Evolutionary conservation across 2,888 invertebrate genomes (phyloP).

Genomic region (Heliconius cydno): DNA sequence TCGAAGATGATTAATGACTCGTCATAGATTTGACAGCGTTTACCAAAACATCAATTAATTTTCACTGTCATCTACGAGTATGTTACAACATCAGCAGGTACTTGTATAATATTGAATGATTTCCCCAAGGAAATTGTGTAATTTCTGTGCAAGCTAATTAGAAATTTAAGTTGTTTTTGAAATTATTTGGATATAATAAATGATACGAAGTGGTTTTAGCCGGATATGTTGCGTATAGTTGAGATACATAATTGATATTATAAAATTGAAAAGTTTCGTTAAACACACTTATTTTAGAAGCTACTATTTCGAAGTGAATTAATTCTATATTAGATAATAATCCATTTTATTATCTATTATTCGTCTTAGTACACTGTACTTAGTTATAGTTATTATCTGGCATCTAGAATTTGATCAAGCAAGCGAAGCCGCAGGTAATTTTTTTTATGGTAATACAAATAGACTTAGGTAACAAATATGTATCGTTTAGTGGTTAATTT

Average conservation of each 20-base stretch:
- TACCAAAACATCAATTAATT: constrained; percentile 22
- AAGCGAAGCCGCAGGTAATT: too few species aligned
- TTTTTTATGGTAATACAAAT: too few species aligned
- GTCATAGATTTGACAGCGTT: constrained; percentile 15
- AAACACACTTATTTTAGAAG: neutral
- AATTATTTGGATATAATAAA: neutral
- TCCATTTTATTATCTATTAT: too few species aligned
- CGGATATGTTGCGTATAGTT: neutral
- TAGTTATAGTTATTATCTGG: too few species aligned
- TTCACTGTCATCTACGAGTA: constrained; percentile 11
- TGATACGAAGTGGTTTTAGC: neutral
- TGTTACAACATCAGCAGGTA: neutral
- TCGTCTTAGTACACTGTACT: too few species aligned
- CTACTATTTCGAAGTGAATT: neutral
- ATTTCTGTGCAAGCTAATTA: neutral
- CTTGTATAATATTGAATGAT: neutral
- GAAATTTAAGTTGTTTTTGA: neutral
- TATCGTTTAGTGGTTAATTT: too few species aligned
- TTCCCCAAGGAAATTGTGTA: neutral
- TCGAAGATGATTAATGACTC: constrained; percentile 6
- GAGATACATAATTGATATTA: too few species aligned
- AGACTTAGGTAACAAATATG: too few species aligned
- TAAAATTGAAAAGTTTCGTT: neutral
- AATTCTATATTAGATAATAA: neutral
- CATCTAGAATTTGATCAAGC: too few species aligned